phyloP scores from a whole-genome alignment of 2,888 invertebrate species.

The Neoaliturus tenellus region DNA sequence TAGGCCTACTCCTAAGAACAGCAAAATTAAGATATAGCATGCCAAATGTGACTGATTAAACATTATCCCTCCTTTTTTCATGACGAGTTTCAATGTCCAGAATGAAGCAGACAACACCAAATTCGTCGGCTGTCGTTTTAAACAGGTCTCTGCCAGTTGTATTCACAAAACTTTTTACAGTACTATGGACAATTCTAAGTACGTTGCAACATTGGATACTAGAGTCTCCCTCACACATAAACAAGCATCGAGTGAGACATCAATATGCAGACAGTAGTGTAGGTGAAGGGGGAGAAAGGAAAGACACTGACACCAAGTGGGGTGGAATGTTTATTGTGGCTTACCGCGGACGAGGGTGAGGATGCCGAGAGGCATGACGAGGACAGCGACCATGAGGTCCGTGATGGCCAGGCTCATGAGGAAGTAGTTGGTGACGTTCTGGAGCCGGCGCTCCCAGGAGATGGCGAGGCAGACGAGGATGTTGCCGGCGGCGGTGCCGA shows the following conservation, averaged over 20 bases:
- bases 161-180: no score
- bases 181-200: no score
- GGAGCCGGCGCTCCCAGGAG: conserved; percentile 91
- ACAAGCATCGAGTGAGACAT: neutral
- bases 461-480: conserved; percentile 96
- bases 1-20: no score
- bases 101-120: no score
- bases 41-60: no score
- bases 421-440: conserved; percentile 98
- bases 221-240: no score
- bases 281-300: neutral
- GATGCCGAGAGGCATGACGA: conserved; percentile 97
- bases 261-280: neutral
- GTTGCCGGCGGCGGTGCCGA: conserved; percentile 94
- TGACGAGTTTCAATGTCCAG: no score
- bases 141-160: no score
- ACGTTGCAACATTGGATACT: no score
- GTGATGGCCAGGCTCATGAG: conserved; percentile 97
- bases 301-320: neutral
- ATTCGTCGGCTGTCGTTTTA: no score
- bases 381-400: conserved; percentile 94
- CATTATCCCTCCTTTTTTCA: no score
- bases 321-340: conserved; percentile 68
- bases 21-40: no score
- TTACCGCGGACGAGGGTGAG: conserved; percentile 88